phyloP scores from a whole-genome alignment of 2,888 invertebrate genomes.

The Drosophila neonasuta region DNA sequence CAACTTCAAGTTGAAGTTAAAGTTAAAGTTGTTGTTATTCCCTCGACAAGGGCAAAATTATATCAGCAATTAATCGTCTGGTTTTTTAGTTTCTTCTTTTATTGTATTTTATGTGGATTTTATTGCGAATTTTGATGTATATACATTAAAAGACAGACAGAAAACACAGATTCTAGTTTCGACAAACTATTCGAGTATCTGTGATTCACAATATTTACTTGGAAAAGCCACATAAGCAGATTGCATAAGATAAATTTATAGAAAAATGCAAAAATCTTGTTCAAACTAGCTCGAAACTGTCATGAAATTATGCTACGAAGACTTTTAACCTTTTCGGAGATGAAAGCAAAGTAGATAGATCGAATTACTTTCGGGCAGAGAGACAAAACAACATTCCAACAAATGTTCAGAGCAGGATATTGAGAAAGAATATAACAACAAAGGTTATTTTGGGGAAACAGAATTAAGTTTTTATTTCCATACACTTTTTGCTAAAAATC shows the following conservation, averaged over 20 bases:
- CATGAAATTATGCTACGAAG: too few relatives aligned
- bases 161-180: neutral
- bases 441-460: too few relatives aligned
- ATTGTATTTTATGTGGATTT: conserved; percentile 27
- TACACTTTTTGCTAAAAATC: too few relatives aligned
- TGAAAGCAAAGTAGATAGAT: too few relatives aligned
- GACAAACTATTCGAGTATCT: conserved; percentile 2
- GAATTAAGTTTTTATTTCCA: too few relatives aligned
- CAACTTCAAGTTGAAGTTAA: neutral
- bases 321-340: too few relatives aligned
- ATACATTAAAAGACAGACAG: neutral
- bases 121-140: conserved; percentile 29
- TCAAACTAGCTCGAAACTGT: neutral
- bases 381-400: too few relatives aligned
- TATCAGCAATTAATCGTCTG: conserved; percentile 43
- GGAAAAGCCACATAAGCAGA: neutral
- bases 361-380: too few relatives aligned
- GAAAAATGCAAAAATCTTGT: neutral
- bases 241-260: neutral
- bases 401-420: too few relatives aligned
- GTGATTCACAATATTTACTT: conserved; percentile 1
- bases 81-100: conserved; percentile 15
- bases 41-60: conserved; percentile 39
- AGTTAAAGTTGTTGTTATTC: conserved; percentile 10
- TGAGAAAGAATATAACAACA: too few relatives aligned